phyloP scores from a whole-genome alignment of 1,140 invertebrate species.

The Ostrea denselamellosa region DNA sequence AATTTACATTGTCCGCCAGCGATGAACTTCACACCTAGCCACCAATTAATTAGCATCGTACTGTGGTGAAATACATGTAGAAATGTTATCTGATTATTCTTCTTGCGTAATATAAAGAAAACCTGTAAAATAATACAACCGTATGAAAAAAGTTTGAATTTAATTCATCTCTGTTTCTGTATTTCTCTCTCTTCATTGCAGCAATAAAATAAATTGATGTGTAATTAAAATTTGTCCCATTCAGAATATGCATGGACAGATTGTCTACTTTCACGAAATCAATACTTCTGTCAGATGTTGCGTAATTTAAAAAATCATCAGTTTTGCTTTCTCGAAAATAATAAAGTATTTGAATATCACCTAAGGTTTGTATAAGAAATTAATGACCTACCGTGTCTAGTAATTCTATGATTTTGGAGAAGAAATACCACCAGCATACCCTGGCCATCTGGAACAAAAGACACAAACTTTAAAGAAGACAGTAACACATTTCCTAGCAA shows the following conservation, averaged over 20 bases:
- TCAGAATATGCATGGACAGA: too few species aligned
- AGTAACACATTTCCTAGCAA: too few species aligned
- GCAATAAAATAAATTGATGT: too few species aligned
- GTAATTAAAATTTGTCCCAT: too few species aligned
- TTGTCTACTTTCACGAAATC: too few species aligned
- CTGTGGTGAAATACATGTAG: slow-evolving; percentile 93
- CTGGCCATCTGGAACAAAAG: slow-evolving; percentile 85
- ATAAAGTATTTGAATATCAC: too few species aligned
- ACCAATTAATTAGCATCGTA: slow-evolving; percentile 84
- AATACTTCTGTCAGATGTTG: too few species aligned
- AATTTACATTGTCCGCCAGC: slow-evolving; percentile 86
- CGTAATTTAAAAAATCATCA: too few species aligned
- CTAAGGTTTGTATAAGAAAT: background rate
- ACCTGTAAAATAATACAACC: slow-evolving; percentile 76
- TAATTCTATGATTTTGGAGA: slow-evolving; percentile 97
- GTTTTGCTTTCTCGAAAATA: too few species aligned
- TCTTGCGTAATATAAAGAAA: slow-evolving; percentile 92
- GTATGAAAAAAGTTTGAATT: background rate
- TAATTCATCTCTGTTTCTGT: too few species aligned
- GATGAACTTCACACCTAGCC: slow-evolving; percentile 97
- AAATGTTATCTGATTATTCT: slow-evolving; percentile 89
- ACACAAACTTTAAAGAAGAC: background rate
- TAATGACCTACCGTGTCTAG: slow-evolving; percentile 86
- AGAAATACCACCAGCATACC: slow-evolving; percentile 97
- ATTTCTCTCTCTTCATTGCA: too few species aligned